These are phyloP conservation scores for Uropetala carovei DNA, from an alignment of 2,888 invertebrate genomes.

Conservation along the genomic window DNA sequence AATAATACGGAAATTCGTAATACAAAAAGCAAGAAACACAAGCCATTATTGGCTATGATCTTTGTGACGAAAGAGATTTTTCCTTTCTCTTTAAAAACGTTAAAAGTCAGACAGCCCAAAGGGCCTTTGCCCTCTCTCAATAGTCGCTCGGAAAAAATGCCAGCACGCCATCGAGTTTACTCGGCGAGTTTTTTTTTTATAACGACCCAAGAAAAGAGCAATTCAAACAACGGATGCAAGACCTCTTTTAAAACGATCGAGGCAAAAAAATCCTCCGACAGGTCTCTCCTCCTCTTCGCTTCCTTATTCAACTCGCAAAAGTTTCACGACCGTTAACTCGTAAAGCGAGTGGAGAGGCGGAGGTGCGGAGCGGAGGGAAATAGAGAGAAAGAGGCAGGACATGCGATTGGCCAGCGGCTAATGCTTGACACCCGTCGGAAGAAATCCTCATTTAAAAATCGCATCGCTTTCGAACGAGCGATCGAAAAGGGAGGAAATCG, in stretches of 20 bases:
- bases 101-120: too few relatives aligned
- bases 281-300: slow-evolving; percentile 36
- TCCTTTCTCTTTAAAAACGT: background rate
- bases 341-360: slow-evolving; percentile 44
- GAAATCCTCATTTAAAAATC: background rate
- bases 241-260: slow-evolving; percentile 43
- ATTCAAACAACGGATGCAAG: slow-evolving; percentile 40
- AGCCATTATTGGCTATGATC: too few relatives aligned
- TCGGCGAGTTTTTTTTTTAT: slow-evolving; percentile 30
- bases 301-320: slow-evolving; percentile 60
- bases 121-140: slow-evolving; percentile 19
- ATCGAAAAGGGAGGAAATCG: slow-evolving; percentile 19
- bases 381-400: background rate
- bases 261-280: slow-evolving; percentile 22
- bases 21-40: too few relatives aligned
- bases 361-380: background rate
- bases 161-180: slow-evolving; percentile 12
- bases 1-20: too few relatives aligned
- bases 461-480: slow-evolving; percentile 21
- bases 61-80: background rate
- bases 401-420: slow-evolving; percentile 21
- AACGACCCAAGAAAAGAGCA: slow-evolving; percentile 21
- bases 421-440: slow-evolving; percentile 1
- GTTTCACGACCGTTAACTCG: slow-evolving; percentile 55
- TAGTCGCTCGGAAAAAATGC: slow-evolving; percentile 19